Conservation (phyloP, 2,797 vertebrate species). For the Arrhamphus sclerolepis region DNA sequence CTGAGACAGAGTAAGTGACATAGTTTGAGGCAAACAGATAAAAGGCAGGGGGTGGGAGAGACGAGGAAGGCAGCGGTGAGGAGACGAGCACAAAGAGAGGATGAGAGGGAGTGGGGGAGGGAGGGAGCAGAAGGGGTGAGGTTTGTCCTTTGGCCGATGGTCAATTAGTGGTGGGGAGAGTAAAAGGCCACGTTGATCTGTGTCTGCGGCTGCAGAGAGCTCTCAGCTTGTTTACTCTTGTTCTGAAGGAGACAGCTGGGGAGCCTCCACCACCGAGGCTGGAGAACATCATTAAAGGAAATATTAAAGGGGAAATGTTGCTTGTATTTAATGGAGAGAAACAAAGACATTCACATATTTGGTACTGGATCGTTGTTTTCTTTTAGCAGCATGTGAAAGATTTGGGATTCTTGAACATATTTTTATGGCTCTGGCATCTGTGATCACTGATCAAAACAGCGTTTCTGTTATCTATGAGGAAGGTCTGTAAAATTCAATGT, state of each 20-base stretch:
- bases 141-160: slow-evolving; percentile 65
- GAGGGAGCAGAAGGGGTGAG: slow-evolving; percentile 35
- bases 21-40: slow-evolving; percentile 15
- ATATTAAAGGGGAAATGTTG: slow-evolving; percentile 48
- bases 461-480: no score
- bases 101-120: slow-evolving; percentile 39
- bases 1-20: slow-evolving; percentile 21
- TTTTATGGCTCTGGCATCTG: no score
- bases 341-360: slow-evolving; percentile 8
- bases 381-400: background rate
- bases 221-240: slow-evolving; percentile 65
- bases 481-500: slow-evolving; percentile 10
- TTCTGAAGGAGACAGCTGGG: slow-evolving; percentile 66
- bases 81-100: slow-evolving; percentile 36
- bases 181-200: slow-evolving; percentile 45
- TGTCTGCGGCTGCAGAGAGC: slow-evolving; percentile 51
- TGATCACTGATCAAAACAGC: background rate
- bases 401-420: background rate
- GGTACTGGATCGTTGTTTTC: background rate
- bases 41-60: slow-evolving; percentile 24
- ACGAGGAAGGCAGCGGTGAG: slow-evolving; percentile 19
- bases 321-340: slow-evolving; percentile 2
- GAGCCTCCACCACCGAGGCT: slow-evolving; percentile 42
- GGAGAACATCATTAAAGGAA: slow-evolving; percentile 41
- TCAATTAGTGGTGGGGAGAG: slow-evolving; percentile 66